A percentile compares a stretch with the other conserved stretches of the same genome.
Evolutionary conservation across 2,797 vertebrate genomes (phyloP).

Genomic region (Acestrorhynchus altus): DNA sequence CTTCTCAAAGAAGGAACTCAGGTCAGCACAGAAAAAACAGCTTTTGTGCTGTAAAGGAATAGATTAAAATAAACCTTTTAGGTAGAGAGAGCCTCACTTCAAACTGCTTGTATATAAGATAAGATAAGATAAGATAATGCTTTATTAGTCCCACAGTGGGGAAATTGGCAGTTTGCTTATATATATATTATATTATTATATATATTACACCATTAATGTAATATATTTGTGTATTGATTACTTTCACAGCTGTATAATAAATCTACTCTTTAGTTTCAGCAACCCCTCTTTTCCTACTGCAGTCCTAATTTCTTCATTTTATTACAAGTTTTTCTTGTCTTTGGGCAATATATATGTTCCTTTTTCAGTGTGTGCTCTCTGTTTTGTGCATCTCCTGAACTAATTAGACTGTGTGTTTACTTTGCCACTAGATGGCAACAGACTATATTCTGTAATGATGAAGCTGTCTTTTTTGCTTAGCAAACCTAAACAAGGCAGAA

Average conservation of each 20-base stretch:
- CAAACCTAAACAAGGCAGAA: background rate
- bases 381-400: background rate
- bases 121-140: no score
- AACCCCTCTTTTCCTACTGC: background rate
- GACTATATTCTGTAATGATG: conserved; percentile 1
- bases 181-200: no score
- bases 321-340: background rate
- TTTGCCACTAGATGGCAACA: conserved; percentile 57
- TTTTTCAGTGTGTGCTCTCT: background rate
- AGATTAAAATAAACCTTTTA: no score
- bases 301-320: background rate
- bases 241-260: no score
- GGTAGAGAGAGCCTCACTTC: no score
- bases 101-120: no score
- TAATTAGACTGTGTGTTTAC: background rate
- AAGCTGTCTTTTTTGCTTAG: background rate
- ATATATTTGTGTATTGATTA: no score
- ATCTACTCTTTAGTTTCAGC: no score
- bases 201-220: no score
- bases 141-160: no score
- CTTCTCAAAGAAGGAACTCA: conserved; percentile 92
- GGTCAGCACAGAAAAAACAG: conserved; percentile 72
- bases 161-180: no score
- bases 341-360: background rate
- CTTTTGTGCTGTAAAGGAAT: background rate